Evolutionary conservation across 1,140 invertebrate genomes (phyloP).

Genomic region (Megalopta genalis): DNA sequence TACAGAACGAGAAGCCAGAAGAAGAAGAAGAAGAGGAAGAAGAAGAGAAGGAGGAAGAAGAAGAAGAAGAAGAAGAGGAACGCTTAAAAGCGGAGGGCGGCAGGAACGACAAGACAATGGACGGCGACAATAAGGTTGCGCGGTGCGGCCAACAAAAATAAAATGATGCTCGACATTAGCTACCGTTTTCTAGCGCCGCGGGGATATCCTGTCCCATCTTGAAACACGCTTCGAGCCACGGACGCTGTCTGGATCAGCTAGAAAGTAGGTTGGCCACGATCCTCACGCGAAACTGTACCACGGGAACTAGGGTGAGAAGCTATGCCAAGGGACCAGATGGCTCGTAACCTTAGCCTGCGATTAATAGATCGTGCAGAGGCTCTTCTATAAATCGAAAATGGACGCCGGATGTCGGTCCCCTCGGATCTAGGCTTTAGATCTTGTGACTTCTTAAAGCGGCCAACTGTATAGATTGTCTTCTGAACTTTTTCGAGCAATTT

Average conservation of each 20-base stretch:
- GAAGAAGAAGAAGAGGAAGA: background rate
- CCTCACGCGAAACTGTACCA: background rate
- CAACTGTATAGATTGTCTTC: too few relatives aligned
- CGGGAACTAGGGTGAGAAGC: background rate
- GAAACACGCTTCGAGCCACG: background rate
- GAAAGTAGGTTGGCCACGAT: background rate
- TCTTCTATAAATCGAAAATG: background rate
- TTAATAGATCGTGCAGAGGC: background rate
- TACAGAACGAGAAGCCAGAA: conserved; percentile 23
- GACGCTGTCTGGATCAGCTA: background rate
- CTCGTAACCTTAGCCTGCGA: background rate
- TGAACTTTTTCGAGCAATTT: too few relatives aligned
- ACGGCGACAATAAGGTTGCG: conserved; percentile 69
- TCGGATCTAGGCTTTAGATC: too few relatives aligned
- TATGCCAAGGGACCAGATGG: background rate
- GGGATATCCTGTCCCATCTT: background rate
- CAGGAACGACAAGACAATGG: conserved; percentile 72
- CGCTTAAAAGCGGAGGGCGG: conserved; percentile 30
- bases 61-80: conserved; percentile 37
- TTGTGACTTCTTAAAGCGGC: too few relatives aligned
- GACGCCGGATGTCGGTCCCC: too few relatives aligned
- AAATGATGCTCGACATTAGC: conserved; percentile 64
- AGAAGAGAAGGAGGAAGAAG: background rate
- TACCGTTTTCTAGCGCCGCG: conserved; percentile 14
- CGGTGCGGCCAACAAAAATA: conserved; percentile 63